These are phyloP conservation scores for Tiliacea citrago DNA, from an alignment of 2,888 invertebrate species.

Conservation along the genomic window DNA sequence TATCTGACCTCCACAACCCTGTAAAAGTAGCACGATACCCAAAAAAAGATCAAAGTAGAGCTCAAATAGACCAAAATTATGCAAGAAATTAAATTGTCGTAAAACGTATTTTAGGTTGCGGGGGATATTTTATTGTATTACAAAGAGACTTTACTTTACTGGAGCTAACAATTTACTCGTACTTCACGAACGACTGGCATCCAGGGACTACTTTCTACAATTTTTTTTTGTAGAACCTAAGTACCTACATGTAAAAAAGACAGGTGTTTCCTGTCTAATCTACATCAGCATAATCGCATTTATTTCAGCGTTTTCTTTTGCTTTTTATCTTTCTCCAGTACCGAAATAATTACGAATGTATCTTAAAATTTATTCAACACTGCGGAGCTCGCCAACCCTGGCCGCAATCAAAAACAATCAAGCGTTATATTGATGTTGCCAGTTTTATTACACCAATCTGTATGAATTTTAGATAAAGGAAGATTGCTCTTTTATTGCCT, in stretches of 20 bases:
- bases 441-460: constrained; percentile 79
- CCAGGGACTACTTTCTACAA: constrained; percentile 34
- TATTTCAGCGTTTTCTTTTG: not conserved
- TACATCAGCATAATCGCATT: constrained; percentile 24
- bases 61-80: not conserved
- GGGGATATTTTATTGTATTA: constrained; percentile 22
- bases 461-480: constrained; percentile 81
- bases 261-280: constrained; percentile 25
- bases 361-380: constrained; percentile 37
- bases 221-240: constrained; percentile 13
- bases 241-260: constrained; percentile 15
- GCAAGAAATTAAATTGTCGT: not conserved
- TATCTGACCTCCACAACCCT: not conserved
- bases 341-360: not conserved
- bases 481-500: constrained; percentile 71
- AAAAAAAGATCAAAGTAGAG: not conserved
- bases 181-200: constrained; percentile 29
- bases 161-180: constrained; percentile 28
- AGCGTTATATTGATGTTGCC: constrained; percentile 74
- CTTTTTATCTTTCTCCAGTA: not conserved
- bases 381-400: constrained; percentile 57
- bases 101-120: not conserved
- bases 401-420: constrained; percentile 76
- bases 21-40: not conserved
- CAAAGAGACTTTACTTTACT: constrained; percentile 23